These are phyloP conservation scores for Gallinago paraguaiae DNA, from an alignment of 2,113 vertebrate species.

Conservation along the genomic window DNA sequence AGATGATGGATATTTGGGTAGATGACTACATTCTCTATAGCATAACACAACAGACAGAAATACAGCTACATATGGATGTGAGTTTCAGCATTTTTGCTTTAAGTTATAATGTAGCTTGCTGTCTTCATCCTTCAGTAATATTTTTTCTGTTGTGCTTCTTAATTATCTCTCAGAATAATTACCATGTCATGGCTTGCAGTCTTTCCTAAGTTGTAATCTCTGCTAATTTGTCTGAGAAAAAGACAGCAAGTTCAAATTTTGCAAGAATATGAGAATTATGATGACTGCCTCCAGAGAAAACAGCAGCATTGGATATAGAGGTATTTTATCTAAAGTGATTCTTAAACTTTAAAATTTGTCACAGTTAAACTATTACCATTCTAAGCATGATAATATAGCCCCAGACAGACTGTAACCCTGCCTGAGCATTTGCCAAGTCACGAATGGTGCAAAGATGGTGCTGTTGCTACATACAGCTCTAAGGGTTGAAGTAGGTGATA, in stretches of 20 bases:
- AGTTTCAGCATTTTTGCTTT: not conserved
- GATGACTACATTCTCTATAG: not conserved
- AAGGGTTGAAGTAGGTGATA: rapidly evolving
- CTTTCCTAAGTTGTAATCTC: not conserved
- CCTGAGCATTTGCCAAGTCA: not conserved
- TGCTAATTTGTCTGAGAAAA: constrained; percentile 20
- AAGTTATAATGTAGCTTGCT: not conserved
- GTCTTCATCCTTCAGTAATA: not conserved
- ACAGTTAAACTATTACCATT: not conserved
- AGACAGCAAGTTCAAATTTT: not conserved
- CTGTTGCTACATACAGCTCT: not conserved
- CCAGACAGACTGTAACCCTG: not conserved
- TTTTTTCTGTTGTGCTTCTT: not conserved
- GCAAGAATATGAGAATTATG: not conserved
- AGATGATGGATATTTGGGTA: not conserved
- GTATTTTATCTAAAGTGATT: not conserved
- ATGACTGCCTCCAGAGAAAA: not conserved
- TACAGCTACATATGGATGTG: rapidly evolving
- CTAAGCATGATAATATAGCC: not conserved
- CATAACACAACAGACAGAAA: not conserved
- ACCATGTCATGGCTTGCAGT: not conserved
- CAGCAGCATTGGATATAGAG: not conserved
- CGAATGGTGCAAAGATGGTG: not conserved
- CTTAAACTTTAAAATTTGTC: not conserved
- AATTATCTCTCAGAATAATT: constrained; percentile 27